Conservation (phyloP, 1,140 invertebrate genomes). For the Scaptomyza pallida region DNA sequence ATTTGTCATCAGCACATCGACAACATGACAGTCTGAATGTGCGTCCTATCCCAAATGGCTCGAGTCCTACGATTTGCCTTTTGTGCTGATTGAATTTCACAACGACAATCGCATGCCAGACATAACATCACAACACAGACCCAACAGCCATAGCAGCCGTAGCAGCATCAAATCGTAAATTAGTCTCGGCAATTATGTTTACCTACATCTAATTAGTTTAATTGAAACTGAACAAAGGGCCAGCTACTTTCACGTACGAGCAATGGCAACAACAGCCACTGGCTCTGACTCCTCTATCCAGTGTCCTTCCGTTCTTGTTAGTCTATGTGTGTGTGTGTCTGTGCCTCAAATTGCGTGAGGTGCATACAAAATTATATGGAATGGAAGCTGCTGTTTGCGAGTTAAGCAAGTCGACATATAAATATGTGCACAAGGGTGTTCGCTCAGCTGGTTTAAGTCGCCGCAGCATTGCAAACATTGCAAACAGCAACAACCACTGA, state of each 20-base stretch:
- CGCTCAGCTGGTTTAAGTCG: not conserved
- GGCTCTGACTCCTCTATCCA: not conserved
- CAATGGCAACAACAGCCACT: constrained; percentile 2
- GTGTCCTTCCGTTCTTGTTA: not conserved
- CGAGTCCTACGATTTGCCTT: not conserved
- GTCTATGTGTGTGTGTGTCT: not conserved
- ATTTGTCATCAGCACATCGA: constrained; percentile 55
- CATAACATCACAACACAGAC: not conserved
- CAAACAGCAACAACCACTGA: not conserved
- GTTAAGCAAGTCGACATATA: not conserved
- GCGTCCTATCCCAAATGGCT: not conserved
- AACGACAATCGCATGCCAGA: constrained; percentile 23
- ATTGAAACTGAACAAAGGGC: constrained; percentile 71
- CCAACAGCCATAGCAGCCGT: not conserved
- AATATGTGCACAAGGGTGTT: not conserved
- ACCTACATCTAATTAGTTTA: constrained; percentile 77
- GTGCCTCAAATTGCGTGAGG: constrained; percentile 2
- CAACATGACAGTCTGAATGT: constrained; percentile 9
- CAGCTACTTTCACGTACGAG: not conserved
- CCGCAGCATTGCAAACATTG: not conserved
- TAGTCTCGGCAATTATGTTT: constrained; percentile 71
- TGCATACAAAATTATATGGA: not conserved
- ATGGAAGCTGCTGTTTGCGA: constrained; percentile 7
- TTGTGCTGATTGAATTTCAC: constrained; percentile 33
- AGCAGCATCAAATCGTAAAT: constrained; percentile 54